Evolutionary conservation across 2,113 vertebrate species (phyloP), one percentile per base, ranked within the genome.

Genomic region (Egretta garzetta): DNA sequence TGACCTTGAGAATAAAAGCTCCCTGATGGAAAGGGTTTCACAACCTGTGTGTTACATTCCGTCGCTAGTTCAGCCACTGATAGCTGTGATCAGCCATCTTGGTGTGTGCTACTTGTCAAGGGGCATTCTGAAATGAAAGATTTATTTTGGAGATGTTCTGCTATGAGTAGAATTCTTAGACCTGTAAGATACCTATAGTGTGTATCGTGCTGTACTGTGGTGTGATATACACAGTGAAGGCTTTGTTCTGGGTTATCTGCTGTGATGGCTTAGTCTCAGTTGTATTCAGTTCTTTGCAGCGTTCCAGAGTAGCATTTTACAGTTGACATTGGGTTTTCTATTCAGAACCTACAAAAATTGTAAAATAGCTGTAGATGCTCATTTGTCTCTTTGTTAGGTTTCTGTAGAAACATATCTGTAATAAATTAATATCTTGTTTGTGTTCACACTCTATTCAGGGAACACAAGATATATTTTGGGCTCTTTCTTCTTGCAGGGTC

Each of bases 401-500:
- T 74, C 37, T 52, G 24, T 8, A n/a, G 47, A 17, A 81, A 7
- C 8, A 0, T 47, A 13, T 5, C 11, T 71, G 41, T 9, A 14
- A 7, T 17, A 0, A 39, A 8, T 19, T 26, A 47, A 2, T 3
- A 1, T 6, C 32, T 59, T 59, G 43, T 5, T 16, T 60, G 58
- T 58, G 52, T 23, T 59, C 28, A 21, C 52, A 3, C 15, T 39
- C 19, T 26, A 1, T 14, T 55, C 11, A 19, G n/a, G 45, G 12
- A 39, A 21, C 77, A 5, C 2, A 23, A 75, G 35, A 12, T 18
- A 5, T 27, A 8, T 2, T 56, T 64, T 67, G 47, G 68, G 2
- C 55, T 50, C 33, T 41, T 59, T 55, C 10, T 71, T 89, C 71
- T 72, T 93, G 18, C 93, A 98, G 97, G 96, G 3, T 5, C 62